Evolutionary conservation across 2,797 vertebrate genomes (phyloP), one percentile per base, ranked within the genome.

Genomic region (Alosa sapidissima): DNA sequence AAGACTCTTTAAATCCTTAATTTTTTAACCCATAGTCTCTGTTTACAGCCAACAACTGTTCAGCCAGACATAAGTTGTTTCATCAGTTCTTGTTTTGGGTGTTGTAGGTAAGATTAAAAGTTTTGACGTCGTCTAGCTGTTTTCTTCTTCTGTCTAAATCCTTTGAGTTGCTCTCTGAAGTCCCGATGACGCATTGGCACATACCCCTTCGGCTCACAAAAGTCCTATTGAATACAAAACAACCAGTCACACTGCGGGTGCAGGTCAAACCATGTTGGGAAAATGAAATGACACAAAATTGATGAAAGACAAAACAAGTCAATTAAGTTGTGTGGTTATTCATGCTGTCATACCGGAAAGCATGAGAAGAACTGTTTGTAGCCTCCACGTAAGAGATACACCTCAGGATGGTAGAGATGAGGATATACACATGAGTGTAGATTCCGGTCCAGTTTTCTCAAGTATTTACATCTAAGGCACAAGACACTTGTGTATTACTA

Each of bases 201-300:
- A 1, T 94, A 93, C 41, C 87, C 88, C 16, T 81, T 81, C 0
- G 93, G 93, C 24, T 93, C 89, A 84, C 92, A 94, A 81, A 93
- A 84, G 49, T 52, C 88, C 93, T 93, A 83, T 45, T 78, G 41
- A 41, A 45, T 21, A 78, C 72, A 78, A 47, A 45, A 47, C 9
- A 78, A 78, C 2, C 16, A 19, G 41, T 78, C 72, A 78, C 7
- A 47, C 14, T 16, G 36, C 5, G 13, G 6, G 33, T 16, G 33
- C 68, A 41, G 36, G 10, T 33, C 5, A 36, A 36, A 13, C 2
- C 28, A 36, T 72, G 65, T 72, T 41, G 14, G 10, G 65, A 1
- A 65, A 41, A 14, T 72, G 28, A 72, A 36, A 72, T 45, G 5
- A 41, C 33, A 75, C 11, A 45, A 16, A 65, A 65, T 8, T 36